These are phyloP conservation scores for Bufotes viridis DNA, from an alignment of 2,797 vertebrate species.

Conservation along the genomic window DNA sequence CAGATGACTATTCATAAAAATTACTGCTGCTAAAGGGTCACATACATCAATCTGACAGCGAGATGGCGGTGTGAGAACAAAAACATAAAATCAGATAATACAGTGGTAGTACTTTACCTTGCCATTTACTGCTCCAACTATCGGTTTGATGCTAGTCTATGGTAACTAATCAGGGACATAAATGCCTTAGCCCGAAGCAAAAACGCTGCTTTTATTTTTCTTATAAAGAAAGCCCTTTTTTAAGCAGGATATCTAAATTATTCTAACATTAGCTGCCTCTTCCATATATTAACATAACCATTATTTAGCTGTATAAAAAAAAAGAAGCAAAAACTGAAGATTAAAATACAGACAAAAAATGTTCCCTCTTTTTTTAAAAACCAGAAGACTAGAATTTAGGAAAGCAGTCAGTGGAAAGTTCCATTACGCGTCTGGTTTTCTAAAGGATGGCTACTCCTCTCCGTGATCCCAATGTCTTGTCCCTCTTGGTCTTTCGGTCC, in stretches of 20 bases:
- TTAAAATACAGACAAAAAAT: background rate
- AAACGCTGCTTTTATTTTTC: background rate
- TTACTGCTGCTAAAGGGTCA: no score
- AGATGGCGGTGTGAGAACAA: no score
- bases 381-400: slow-evolving; percentile 29
- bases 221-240: background rate
- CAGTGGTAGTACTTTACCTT: no score
- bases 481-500: slow-evolving; percentile 86
- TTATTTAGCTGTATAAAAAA: background rate
- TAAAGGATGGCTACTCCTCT: slow-evolving; percentile 77
- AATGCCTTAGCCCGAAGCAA: background rate
- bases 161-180: background rate
- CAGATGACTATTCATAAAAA: no score
- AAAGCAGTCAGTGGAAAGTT: slow-evolving; percentile 67
- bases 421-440: background rate
- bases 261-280: background rate
- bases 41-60: no score
- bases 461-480: slow-evolving; percentile 76
- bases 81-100: no score
- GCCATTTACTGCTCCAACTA: no score
- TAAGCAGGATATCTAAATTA: background rate
- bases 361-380: background rate
- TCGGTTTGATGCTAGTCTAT: background rate
- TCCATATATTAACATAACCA: background rate
- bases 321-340: background rate